phyloP scores from a whole-genome alignment of 2,888 invertebrate species.

The Ceramica pisi region DNA sequence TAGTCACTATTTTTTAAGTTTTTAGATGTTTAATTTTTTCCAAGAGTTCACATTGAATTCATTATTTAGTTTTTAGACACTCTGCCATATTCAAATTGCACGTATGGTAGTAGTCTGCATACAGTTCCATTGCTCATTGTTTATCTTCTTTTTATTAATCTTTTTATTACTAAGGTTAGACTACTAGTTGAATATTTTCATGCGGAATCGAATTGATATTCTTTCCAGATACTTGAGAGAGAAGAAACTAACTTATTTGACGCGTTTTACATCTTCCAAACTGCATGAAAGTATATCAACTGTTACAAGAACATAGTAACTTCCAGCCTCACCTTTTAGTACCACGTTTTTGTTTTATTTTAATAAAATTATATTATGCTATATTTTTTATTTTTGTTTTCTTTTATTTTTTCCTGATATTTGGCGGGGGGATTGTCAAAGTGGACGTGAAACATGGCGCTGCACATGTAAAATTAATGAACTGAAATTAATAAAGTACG shows the following conservation, averaged over 20 bases:
- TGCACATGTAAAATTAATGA: constrained; percentile 83
- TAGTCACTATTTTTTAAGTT: constrained; percentile 72
- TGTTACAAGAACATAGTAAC: constrained; percentile 71
- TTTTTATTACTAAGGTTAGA: constrained; percentile 66
- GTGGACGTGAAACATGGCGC: constrained; percentile 87
- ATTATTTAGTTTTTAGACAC: constrained; percentile 69
- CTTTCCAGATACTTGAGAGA: constrained; percentile 33
- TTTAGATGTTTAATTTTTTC: constrained; percentile 69
- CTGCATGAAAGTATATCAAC: constrained; percentile 74
- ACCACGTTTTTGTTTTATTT: constrained; percentile 74
- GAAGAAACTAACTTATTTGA: constrained; percentile 28
- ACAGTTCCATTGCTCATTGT: constrained; percentile 78
- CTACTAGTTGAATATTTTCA: constrained; percentile 70
- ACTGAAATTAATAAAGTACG: constrained; percentile 78
- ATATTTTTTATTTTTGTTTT: constrained; percentile 75
- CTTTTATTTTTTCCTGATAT: constrained; percentile 77
- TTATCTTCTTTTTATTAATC: constrained; percentile 66
- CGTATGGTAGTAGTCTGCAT: constrained; percentile 80
- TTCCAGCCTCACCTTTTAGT: constrained; percentile 78
- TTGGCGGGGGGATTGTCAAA: constrained; percentile 88
- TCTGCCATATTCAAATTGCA: constrained; percentile 74
- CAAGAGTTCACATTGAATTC: constrained; percentile 79
- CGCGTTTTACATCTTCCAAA: constrained; percentile 50
- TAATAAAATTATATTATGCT: constrained; percentile 82
- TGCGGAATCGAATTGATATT: constrained; percentile 57